phyloP scores from a whole-genome alignment of 2,797 vertebrate species.

The Tenualosa thibaudeaui region DNA sequence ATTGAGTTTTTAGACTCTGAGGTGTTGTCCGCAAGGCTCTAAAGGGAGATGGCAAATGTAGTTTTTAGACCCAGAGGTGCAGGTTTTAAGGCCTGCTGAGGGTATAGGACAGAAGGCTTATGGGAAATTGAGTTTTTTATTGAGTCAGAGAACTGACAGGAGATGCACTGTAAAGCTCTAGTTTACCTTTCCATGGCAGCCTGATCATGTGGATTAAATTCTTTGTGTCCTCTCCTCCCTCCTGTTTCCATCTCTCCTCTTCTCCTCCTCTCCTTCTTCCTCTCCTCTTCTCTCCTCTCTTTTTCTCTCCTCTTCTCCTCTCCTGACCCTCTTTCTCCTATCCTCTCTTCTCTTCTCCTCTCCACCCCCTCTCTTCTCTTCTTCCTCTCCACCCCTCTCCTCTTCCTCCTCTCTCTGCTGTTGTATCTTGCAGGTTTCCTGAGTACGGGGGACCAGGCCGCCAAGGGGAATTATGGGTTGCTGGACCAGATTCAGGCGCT shows the following conservation, averaged over 20 bases:
- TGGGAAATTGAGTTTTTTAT: neutral
- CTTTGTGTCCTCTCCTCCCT: neutral
- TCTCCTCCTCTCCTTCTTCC: neutral
- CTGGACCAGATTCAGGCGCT: slow-evolving; percentile 97
- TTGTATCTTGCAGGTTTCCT: slow-evolving; percentile 81
- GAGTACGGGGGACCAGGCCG: slow-evolving; percentile 95
- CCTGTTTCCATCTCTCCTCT: no score
- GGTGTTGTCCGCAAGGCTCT: neutral
- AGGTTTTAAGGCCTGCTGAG: neutral
- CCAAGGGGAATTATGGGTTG: slow-evolving; percentile 95
- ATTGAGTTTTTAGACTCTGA: neutral
- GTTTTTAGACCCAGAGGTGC: no score
- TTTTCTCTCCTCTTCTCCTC: neutral
- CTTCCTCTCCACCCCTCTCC: neutral
- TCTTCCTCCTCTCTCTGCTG: neutral
- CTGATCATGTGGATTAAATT: neutral
- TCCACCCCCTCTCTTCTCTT: neutral
- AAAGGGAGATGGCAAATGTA: no score
- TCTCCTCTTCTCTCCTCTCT: neutral
- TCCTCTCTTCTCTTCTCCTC: neutral
- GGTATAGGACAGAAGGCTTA: no score
- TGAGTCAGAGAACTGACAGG: neutral
- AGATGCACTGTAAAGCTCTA: no score
- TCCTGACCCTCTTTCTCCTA: neutral
- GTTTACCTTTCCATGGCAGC: no score